These are phyloP conservation scores for Megaceryle maxima DNA, from an alignment of 2,113 vertebrate species.

Conservation along the genomic window DNA sequence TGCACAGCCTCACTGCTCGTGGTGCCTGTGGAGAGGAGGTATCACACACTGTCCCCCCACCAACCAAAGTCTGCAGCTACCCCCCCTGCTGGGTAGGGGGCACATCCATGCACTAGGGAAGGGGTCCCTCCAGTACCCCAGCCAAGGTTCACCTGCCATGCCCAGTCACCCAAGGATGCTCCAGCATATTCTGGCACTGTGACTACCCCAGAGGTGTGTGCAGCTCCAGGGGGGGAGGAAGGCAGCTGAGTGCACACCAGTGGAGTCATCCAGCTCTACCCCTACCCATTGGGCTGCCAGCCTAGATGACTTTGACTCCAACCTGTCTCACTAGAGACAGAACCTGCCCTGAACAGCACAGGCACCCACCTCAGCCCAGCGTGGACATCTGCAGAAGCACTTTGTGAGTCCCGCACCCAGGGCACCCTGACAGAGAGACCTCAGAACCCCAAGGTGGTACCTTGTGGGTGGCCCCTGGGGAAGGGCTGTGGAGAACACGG, in stretches of 20 bases:
- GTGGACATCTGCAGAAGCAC: not conserved
- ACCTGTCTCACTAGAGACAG: rapidly evolving
- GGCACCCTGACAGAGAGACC: not conserved
- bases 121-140: not conserved
- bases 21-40: rapidly evolving
- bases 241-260: rapidly evolving
- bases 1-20: rapidly evolving
- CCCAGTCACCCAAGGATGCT: rapidly evolving
- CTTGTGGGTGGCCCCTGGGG: not conserved
- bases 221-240: not conserved
- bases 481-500: not conserved
- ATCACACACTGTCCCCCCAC: not conserved
- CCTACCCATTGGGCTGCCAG: not conserved
- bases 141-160: not conserved
- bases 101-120: rapidly evolving
- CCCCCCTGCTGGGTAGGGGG: not conserved
- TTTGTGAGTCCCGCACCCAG: not conserved
- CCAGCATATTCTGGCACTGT: rapidly evolving
- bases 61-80: not conserved
- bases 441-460: rapidly evolving
- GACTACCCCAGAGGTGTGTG: not conserved
- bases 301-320: not conserved
- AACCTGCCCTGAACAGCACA: not conserved
- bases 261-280: not conserved
- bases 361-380: not conserved